Evolutionary conservation across 2,888 invertebrate genomes (phyloP).

Genomic region (Toxonevra muliebris): DNA sequence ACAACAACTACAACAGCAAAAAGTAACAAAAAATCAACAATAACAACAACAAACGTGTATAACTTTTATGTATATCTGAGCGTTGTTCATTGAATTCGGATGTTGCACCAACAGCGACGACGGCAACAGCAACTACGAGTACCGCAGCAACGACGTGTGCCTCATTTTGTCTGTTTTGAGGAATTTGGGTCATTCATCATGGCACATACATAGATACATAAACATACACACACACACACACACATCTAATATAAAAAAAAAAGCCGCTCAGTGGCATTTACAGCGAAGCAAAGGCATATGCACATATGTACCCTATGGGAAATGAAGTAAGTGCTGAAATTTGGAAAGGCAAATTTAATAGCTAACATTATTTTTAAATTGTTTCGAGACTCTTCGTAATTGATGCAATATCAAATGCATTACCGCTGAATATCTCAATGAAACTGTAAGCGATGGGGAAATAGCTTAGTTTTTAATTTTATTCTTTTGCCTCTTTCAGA

Average conservation of each 20-base stretch:
- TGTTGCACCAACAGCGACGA: slow-evolving; percentile 31
- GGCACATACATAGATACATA: slow-evolving; percentile 19
- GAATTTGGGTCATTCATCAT: slow-evolving; percentile 33
- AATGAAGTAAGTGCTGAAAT: too few relatives aligned
- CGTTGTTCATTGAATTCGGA: slow-evolving; percentile 34
- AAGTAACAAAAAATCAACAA: slow-evolving; percentile 2
- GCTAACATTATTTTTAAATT: too few relatives aligned
- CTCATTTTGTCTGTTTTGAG: slow-evolving; percentile 32
- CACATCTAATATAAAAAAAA: slow-evolving; percentile 5
- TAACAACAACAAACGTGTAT: background rate
- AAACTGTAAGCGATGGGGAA: too few relatives aligned
- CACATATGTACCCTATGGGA: too few relatives aligned
- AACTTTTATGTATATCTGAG: too few relatives aligned
- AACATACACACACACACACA: slow-evolving; percentile 22
- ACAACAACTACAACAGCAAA: background rate
- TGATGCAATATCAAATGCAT: too few relatives aligned
- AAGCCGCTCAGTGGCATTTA: slow-evolving; percentile 4
- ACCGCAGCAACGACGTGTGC: slow-evolving; percentile 18
- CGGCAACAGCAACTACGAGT: slow-evolving; percentile 9
- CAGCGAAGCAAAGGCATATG: too few relatives aligned
- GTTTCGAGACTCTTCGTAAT: too few relatives aligned
- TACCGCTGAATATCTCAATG: too few relatives aligned
- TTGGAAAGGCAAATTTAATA: too few relatives aligned
- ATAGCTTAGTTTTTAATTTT: too few relatives aligned
- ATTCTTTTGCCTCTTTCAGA: too few relatives aligned